phyloP scores from a whole-genome alignment of 2,113 vertebrate genomes.

The Ciconia stormi region DNA sequence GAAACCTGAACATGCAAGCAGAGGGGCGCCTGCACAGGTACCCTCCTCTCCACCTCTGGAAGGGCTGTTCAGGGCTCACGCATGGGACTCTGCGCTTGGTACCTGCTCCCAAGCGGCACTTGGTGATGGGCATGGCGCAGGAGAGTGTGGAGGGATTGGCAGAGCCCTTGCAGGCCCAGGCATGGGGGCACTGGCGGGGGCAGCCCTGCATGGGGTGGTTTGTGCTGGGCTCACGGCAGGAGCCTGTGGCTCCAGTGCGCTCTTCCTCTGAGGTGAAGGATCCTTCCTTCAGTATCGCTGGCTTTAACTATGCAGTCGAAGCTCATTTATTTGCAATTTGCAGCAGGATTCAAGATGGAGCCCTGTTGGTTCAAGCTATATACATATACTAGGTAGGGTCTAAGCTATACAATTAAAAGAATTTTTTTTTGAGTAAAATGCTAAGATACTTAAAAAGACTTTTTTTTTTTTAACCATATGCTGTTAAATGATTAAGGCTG shows the following conservation, averaged over 20 bases:
- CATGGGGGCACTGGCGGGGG: rapidly evolving
- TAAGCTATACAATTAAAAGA: neutral
- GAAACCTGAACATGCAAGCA: neutral
- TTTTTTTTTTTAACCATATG: neutral
- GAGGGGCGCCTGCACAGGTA: neutral
- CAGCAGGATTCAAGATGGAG: neutral
- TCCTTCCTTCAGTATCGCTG: neutral
- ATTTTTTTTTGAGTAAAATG: neutral
- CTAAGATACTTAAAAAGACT: neutral
- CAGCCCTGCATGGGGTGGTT: neutral
- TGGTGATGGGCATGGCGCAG: rapidly evolving
- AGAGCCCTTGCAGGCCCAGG: neutral
- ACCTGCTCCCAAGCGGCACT: neutral
- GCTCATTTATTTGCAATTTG: neutral
- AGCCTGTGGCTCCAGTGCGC: neutral
- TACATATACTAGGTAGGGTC: neutral
- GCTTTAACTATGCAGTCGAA: neutral
- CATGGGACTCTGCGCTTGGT: rapidly evolving
- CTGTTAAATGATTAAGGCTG: neutral
- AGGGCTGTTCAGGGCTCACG: rapidly evolving
- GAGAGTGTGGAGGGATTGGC: rapidly evolving
- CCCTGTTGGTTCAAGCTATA: neutral
- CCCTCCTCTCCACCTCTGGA: neutral
- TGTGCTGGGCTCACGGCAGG: neutral
- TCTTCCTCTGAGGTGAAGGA: neutral